These are phyloP conservation scores for Chloroceryle amazona DNA, from an alignment of 2,797 vertebrate genomes.

Conservation along the genomic window DNA sequence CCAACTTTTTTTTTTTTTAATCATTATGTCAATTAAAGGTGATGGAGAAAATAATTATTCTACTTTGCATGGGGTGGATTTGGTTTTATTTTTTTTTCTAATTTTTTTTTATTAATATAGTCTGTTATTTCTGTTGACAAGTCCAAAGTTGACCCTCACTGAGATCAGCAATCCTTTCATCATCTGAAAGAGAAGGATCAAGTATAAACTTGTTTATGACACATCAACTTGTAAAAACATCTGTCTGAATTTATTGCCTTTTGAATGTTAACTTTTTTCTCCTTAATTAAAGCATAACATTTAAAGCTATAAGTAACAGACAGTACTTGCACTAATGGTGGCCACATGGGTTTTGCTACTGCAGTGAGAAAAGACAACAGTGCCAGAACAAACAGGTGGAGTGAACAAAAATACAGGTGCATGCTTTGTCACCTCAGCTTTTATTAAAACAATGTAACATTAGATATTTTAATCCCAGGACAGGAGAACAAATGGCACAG, in stretches of 20 bases:
- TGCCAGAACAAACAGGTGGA: neutral
- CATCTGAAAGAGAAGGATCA: neutral
- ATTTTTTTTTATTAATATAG: neutral
- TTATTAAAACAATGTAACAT: slow-evolving; percentile 6
- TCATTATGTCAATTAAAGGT: neutral
- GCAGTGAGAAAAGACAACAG: neutral
- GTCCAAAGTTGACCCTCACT: neutral
- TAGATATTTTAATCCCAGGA: slow-evolving; percentile 23
- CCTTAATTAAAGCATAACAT: neutral
- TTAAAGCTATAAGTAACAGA: neutral
- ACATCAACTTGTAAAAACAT: neutral
- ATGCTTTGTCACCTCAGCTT: slow-evolving; percentile 37
- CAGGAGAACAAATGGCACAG: neutral
- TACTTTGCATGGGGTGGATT: neutral
- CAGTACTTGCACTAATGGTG: neutral
- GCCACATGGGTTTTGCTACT: neutral
- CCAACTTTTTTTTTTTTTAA: neutral
- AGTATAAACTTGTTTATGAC: neutral
- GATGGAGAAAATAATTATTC: neutral
- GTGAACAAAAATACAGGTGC: slow-evolving; percentile 29
- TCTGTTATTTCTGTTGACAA: neutral
- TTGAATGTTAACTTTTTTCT: neutral
- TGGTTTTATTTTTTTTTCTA: neutral
- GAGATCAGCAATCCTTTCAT: neutral
- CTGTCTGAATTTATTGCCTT: neutral